These are phyloP conservation scores for Tinamus guttatus DNA, from an alignment of 2,113 vertebrate species.

Conservation along the genomic window DNA sequence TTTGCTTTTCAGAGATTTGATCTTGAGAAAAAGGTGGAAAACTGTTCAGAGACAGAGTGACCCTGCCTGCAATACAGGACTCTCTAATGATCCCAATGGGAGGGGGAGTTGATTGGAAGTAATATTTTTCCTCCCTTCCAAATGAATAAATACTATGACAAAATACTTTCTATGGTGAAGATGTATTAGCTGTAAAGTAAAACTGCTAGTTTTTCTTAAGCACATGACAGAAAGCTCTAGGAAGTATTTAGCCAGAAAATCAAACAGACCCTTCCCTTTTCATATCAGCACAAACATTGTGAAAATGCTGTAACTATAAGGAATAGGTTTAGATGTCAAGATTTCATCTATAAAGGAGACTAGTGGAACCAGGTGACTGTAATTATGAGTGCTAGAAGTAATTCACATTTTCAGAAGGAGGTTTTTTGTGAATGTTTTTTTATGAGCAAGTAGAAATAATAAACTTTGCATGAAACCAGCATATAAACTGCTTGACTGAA, in stretches of 20 bases:
- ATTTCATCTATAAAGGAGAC: not conserved
- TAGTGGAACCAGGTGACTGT: not conserved
- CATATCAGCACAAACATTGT: not conserved
- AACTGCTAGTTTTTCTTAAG: not conserved
- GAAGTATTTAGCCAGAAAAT: slow-evolving; percentile 26
- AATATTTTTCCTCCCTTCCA: not conserved
- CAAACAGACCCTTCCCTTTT: not conserved
- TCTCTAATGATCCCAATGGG: not conserved
- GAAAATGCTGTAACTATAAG: not conserved
- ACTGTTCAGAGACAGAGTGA: not conserved
- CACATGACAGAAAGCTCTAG: not conserved
- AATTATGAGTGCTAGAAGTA: not conserved
- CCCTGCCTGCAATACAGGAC: not conserved
- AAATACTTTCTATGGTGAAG: not conserved
- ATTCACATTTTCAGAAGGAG: not conserved
- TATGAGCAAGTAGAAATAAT: not conserved
- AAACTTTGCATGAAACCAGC: not conserved
- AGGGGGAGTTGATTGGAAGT: not conserved
- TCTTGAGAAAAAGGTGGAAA: not conserved
- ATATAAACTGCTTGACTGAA: not conserved
- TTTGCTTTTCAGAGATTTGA: not conserved
- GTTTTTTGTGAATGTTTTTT: not conserved
- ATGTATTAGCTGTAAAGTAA: not conserved
- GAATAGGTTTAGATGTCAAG: not conserved
- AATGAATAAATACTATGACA: not conserved